Base-by-base conservation (phyloP, 2,888 invertebrate species). In the Julus scanicus region DNA sequence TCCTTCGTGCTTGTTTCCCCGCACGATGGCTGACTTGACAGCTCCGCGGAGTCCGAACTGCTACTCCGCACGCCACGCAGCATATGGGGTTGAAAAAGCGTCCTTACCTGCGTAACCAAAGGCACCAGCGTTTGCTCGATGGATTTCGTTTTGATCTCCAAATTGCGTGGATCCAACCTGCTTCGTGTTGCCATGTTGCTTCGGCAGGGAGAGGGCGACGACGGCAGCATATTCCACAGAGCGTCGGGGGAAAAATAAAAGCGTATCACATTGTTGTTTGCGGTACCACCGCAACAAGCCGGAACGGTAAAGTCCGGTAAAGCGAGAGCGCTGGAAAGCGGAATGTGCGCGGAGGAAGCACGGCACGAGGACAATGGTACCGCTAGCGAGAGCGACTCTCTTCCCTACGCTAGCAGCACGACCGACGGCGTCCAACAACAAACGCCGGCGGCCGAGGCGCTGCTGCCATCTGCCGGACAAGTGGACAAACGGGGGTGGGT, bases 71-170 rank as follows among this genome's bases (percentile, higher is more conserved):
- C 48, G 48, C 9, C n/a, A n/a, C n/a, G n/a, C n/a, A n/a, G n/a
- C n/a, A n/a, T n/a, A n/a, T n/a, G n/a, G n/a, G n/a, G n/a, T n/a
- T n/a, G n/a, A 48, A 11, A 48, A 48, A 53, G 15, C 57, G 57
- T 8, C 40, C 80, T 93, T 95, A 98, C 98, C 97, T 98, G 97
- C 93, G 97, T 97, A 92, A 98, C 96, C 93, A 98, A 95, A 91
- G 98, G 98, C 92, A 97, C 95, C 91, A 98, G 95, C 91, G 97
- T 97, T 94, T 96, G 96, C 94, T 98, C 98, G 93, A 98, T 96
- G 93, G 97, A 97, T 94, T 96, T 96, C 91, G 97, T 97, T 93
- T 96, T 96, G 92, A 98, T 97, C 94, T 97, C 96, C 93, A 96
- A 91, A 90, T 91, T 92, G 89, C 91, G 90, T 89, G 90, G 89